These are phyloP conservation scores for Taenaris catops DNA, from an alignment of 2,888 invertebrate species.

Conservation along the genomic window DNA sequence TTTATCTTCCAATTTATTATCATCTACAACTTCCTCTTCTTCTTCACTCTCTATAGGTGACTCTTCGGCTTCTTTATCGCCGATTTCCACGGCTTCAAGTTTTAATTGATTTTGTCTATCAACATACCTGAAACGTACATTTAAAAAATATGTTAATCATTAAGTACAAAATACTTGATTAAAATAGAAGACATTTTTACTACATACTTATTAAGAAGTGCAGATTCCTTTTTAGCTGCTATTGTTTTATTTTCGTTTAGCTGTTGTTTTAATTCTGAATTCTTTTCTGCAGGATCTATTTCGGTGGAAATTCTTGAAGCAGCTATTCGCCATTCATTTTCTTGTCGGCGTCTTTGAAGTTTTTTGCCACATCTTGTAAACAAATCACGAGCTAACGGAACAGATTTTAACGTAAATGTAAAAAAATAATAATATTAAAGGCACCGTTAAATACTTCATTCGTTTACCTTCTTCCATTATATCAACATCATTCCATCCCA, in stretches of 20 bases:
- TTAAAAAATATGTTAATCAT: no score
- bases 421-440: not conserved
- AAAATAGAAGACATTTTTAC: no score
- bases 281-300: conserved; percentile 81
- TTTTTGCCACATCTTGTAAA: conserved; percentile 83
- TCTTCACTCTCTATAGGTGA: conserved; percentile 65
- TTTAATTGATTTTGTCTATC: conserved; percentile 62
- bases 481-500: conserved; percentile 62
- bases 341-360: conserved; percentile 82
- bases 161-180: no score
- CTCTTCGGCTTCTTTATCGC: conserved; percentile 67
- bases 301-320: conserved; percentile 68
- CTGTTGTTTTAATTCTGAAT: conserved; percentile 69
- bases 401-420: no score
- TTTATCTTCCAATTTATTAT: conserved; percentile 42
- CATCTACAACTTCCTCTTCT: conserved; percentile 50
- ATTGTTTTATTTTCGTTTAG: conserved; percentile 77
- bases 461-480: conserved; percentile 66
- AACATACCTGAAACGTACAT: conserved; percentile 45
- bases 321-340: conserved; percentile 82
- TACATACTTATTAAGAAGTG: conserved; percentile 80
- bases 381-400: conserved; percentile 76
- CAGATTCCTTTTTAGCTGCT: conserved; percentile 67
- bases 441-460: not conserved
- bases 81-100: conserved; percentile 60